Conservation (phyloP, 2,888 invertebrate species). For the Lordiphosa fenestrarum region DNA sequence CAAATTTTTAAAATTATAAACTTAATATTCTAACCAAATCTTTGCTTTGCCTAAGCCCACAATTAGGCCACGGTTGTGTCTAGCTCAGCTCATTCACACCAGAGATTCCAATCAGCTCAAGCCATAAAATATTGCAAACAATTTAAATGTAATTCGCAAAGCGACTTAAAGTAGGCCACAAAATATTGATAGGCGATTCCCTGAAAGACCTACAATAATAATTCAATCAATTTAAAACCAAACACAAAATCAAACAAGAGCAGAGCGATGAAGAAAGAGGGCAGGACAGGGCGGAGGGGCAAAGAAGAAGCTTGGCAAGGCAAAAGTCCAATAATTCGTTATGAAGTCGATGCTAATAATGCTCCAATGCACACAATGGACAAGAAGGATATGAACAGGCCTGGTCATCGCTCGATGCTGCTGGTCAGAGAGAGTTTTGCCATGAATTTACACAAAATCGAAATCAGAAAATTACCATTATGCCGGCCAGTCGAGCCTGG, state of each 20-base stretch:
- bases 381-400: conserved; percentile 33
- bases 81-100: no score
- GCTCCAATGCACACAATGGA: conserved; percentile 61
- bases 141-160: conserved; percentile 17
- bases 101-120: no score
- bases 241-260: conserved; percentile 59
- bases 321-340: conserved; percentile 66
- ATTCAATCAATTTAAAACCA: conserved; percentile 68
- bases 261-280: conserved; percentile 15
- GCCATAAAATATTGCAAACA: no score
- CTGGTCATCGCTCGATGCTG: conserved; percentile 14
- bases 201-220: conserved; percentile 48
- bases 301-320: conserved; percentile 21
- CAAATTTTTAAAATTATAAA: no score
- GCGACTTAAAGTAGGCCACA: conserved; percentile 8
- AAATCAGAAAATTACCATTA: conserved; percentile 73
- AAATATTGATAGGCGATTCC: conserved; percentile 10
- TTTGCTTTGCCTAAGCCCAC: no score
- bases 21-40: no score
- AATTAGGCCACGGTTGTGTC: no score
- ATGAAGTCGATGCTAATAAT: conserved; percentile 71
- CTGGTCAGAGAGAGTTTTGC: conserved; percentile 40
- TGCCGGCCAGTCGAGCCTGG: conserved; percentile 46
- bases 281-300: conserved; percentile 7
- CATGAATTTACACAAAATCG: conserved; percentile 73